Evolutionary conservation across 2,113 vertebrate species (phyloP), one percentile per base, ranked within the genome.

Genomic region (Solea senegalensis): DNA sequence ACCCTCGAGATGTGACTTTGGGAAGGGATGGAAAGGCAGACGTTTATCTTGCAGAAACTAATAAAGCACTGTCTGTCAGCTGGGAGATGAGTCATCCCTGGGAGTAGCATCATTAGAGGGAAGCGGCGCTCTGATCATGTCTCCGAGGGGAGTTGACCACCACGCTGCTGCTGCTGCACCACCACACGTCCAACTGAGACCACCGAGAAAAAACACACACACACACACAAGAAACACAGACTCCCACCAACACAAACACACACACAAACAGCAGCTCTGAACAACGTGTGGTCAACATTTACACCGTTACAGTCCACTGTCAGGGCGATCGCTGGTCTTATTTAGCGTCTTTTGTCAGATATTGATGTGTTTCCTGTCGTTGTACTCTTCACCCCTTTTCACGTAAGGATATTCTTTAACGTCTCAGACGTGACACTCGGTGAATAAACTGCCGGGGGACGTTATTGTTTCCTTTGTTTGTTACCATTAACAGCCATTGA

Each of bases 11-110:
- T 83, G 89, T 78, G 76, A 80, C 90, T 89, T 85, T 83, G 80
- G 21, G 81, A 86, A 89, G 65, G 63, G 74, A 62, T 80, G 79
- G 74, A 90, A 91, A 83, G 89, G 91, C 82, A 90, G 86, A 90
- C 89, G 80, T 93, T 92, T 90, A 90, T 90, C 86, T 88, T 88
- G 88, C 84, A 90, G 86, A 89, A 93, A 91, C 88, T 89, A 91
- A 92, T 93, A 90, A 92, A 92, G 89, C 80, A 78, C 83, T 88
- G 89, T 86, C 90, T 88, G 88, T 91, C 89, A 90, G 87, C 66
- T 81, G 83, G 83, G 81, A 85, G 89, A 88, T 87, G 89, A 92
- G 86, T 92, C 90, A 92, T 85, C 84, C 86, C 74, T 21, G 21
- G 76, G 81, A 83, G 81, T 65, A 81, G 83, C 83, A 87, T 91